These are phyloP conservation scores for Teleogryllus oceanicus DNA, from an alignment of 2,888 invertebrate species.

Conservation along the genomic window DNA sequence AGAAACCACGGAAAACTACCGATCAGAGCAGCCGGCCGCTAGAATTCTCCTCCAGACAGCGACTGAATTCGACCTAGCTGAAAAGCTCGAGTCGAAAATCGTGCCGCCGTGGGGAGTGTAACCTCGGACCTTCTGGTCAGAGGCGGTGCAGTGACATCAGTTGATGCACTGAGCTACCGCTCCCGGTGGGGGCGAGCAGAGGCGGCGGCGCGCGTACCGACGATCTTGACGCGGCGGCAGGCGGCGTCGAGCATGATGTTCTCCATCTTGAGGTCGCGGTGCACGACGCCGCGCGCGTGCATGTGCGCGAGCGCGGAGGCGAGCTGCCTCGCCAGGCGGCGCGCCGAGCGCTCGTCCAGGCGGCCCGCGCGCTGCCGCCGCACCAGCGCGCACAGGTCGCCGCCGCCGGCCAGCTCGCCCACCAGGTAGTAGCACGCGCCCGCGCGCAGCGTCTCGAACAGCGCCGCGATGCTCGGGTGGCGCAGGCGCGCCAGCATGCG, in stretches of 20 bases:
- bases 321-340: neutral
- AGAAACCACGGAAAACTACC: too few species aligned
- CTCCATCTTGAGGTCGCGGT: neutral
- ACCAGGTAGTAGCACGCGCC: conserved; percentile 18
- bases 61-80: too few species aligned
- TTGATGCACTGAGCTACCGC: too few species aligned
- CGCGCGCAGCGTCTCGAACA: conserved; percentile 68
- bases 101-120: too few species aligned
- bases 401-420: neutral
- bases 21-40: too few species aligned
- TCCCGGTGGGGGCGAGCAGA: too few species aligned
- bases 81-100: too few species aligned
- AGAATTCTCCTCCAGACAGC: too few species aligned
- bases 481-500: conserved; percentile 64
- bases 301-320: neutral
- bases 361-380: neutral
- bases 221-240: neutral
- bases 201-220: neutral
- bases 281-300: neutral
- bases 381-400: conserved; percentile 8
- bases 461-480: conserved; percentile 68
- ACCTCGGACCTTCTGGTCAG: too few species aligned
- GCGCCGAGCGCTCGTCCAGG: neutral
- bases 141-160: too few species aligned
- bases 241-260: neutral